phyloP scores from a whole-genome alignment of 1,140 invertebrate genomes.

The Drosophila willistoni region DNA sequence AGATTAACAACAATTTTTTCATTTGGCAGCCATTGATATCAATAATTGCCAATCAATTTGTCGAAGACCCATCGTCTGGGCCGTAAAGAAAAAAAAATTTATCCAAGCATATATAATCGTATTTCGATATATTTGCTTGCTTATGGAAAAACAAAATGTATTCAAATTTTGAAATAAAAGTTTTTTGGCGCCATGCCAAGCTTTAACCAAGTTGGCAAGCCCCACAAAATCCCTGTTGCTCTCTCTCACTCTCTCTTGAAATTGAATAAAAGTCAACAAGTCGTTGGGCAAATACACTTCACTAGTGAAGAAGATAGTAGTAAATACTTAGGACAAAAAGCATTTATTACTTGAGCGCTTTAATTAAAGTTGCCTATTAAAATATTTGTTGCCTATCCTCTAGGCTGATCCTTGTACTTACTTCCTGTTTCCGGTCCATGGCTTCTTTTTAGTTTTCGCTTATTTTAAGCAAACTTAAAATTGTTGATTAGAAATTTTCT shows the following conservation, averaged over 20 bases:
- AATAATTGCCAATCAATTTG: slow-evolving; percentile 37
- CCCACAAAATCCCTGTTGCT: background rate
- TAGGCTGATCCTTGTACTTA: background rate
- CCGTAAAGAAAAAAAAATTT: slow-evolving; percentile 24
- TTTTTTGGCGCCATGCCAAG: slow-evolving; percentile 33
- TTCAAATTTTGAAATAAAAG: slow-evolving; percentile 59
- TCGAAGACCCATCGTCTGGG: slow-evolving; percentile 16
- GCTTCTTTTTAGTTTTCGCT: no score
- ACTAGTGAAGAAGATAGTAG: background rate
- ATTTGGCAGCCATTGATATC: slow-evolving; percentile 37
- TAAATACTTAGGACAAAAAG: background rate
- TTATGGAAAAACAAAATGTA: slow-evolving; percentile 1
- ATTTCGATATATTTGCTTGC: slow-evolving; percentile 65
- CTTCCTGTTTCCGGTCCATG: no score
- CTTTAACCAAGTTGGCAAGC: slow-evolving; percentile 32
- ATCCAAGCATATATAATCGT: slow-evolving; percentile 13
- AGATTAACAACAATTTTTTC: slow-evolving; percentile 48
- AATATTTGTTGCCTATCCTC: background rate
- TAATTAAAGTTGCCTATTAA: background rate
- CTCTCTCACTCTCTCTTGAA: background rate
- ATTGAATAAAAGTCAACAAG: background rate
- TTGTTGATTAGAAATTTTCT: no score
- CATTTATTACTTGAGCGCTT: background rate
- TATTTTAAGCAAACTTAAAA: no score
- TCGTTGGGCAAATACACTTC: background rate